Base-by-base conservation (phyloP, 1,140 invertebrate species). In the Pogonus chalceus region DNA sequence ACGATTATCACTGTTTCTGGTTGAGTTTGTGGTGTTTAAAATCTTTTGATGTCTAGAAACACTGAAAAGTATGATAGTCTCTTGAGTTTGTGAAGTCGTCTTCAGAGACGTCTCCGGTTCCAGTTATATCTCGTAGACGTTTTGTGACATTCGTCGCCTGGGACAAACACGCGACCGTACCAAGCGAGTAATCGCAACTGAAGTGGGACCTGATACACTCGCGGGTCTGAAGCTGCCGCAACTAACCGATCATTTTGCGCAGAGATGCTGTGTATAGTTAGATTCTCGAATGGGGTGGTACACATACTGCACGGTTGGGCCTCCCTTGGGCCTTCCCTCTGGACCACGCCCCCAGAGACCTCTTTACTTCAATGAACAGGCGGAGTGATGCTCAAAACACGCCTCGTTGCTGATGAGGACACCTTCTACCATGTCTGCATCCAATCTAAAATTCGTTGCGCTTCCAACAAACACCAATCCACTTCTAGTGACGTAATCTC, bases 61-160 rank as follows among this genome's bases (percentile, higher is more conserved):
- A 18, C 14, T 37, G 35, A n/a, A 14, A 14, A 14, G 35, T 14
- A 14, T 14, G 35, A 37, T 37, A 1, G 3, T 14, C 14, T 37
- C 14, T n/a, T 37, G 14, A 18, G 35, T 37, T 37, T 37, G 35
- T 37, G 14, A 18, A n/a, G 18, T 37, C 35, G 35, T 37, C 35
- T 14, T 37, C 3, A 18, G 3, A 14, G 35, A 66, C 68, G 58
- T n/a, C n/a, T n/a, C n/a, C n/a, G n/a, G n/a, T n/a, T n/a, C 66
- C 69, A 69, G 67, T 69, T n/a, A 60, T 70, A 70, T 71, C 66
- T 70, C 66, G 67, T 67, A 68, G 71, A 70, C 71, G 72, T 65
- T 68, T 67, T 69, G 66, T 65, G 68, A 53, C 55, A 51, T 68
- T 69, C 71, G 71, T 43, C 7, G 3, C 37, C 18, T 43, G 37